Conservation (phyloP, 2,113 vertebrate genomes). For the Hypocryptadius cinnamomeus region DNA sequence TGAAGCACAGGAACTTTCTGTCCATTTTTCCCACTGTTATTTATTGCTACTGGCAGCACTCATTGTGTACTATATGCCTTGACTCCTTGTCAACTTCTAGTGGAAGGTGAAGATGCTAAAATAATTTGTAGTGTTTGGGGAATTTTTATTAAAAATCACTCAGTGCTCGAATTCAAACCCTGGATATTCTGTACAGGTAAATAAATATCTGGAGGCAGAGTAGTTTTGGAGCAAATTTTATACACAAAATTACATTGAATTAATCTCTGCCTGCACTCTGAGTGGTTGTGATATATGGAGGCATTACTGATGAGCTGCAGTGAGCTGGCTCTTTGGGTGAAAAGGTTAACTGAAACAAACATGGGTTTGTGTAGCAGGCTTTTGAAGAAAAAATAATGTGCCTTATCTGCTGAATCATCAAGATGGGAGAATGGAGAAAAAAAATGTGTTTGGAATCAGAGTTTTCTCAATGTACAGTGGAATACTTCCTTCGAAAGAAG, state of each 20-base stretch:
- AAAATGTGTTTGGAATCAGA: background rate
- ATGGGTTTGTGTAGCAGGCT: background rate
- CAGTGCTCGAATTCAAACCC: background rate
- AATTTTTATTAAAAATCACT: background rate
- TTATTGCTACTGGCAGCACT: background rate
- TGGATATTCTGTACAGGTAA: background rate
- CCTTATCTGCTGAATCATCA: background rate
- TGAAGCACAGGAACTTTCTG: background rate
- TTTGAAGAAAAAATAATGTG: background rate
- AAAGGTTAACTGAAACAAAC: conserved; percentile 44
- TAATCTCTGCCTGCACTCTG: background rate
- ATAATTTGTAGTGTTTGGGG: background rate
- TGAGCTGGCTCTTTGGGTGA: background rate
- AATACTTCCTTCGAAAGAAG: background rate
- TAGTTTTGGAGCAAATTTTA: conserved; percentile 8
- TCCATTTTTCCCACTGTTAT: background rate
- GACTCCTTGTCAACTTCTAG: background rate
- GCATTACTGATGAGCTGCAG: background rate
- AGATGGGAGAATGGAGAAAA: background rate
- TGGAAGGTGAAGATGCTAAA: background rate
- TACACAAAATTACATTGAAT: background rate
- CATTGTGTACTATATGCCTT: background rate
- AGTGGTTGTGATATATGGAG: background rate
- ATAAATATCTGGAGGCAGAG: background rate
- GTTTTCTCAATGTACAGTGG: background rate